Base-by-base conservation (phyloP, 1,140 invertebrate genomes). In the Drosophila baimaii region DNA sequence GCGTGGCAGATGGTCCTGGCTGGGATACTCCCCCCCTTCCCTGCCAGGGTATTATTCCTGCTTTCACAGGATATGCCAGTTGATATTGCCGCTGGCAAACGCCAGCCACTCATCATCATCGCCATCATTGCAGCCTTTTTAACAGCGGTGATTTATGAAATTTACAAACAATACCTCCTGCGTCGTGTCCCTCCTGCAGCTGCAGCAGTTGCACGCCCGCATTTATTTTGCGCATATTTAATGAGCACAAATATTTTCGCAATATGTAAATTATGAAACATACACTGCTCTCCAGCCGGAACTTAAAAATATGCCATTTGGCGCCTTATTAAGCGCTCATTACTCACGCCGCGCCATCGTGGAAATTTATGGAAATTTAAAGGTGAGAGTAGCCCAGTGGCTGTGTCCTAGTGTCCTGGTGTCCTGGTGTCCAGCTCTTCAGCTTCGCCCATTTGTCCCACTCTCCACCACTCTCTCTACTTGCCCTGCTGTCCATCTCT, bases 81-180 rank as follows among this genome's bases (percentile, higher is more conserved):
- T 75, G 54, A 76, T 75, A 76, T 43, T 39, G 54, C 73, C 61
- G 35, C 33, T 19, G 51, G 43, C 39, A 12, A 23, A 12, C 7
- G 19, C 19, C 41, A 54, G 47, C 25, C 55, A 66, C 55, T 59
- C 62, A 68, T 77, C 73, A 68, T 77, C 54, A 59, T 37, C 61
- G 23, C 25, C 47, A 19, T 25, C 21, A 47, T 33, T 15, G 29
- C 19, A 35, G 27, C 55, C 37, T 77, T 84, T 84, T 80, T 76
- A 80, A 68, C 77, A 73, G 51, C 79, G 15, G 58, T 86, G 76
- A 86, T 86, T 86, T 86, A 86, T 86, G 76, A 77, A 86, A 79
- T 81, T 86, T 81, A 51, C 69, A 74, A 83, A 71, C 68, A 78
- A 73, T 54, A 54, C 31, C 51, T 54, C 31, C 8, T 3, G 12